These are phyloP conservation scores for Aleadryas rufinucha DNA, from an alignment of 2,113 vertebrate species.

Conservation along the genomic window DNA sequence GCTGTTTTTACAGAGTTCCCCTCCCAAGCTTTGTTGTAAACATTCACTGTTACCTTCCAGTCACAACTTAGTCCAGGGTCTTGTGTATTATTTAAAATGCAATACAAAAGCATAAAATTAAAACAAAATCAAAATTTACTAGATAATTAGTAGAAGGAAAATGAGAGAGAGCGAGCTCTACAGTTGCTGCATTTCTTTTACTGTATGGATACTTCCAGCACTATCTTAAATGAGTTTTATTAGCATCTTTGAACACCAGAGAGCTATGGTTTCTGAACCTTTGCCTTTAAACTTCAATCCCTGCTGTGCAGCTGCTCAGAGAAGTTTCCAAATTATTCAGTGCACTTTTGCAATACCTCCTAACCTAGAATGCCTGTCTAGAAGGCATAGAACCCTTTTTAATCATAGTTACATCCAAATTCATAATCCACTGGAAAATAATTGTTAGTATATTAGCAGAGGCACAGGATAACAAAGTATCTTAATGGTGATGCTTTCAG, in stretches of 20 bases:
- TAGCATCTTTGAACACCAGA: not conserved
- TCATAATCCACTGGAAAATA: not conserved
- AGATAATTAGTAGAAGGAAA: not conserved
- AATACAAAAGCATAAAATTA: not conserved
- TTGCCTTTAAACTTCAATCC: not conserved
- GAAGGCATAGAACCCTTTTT: not conserved
- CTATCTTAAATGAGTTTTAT: not conserved
- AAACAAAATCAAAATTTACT: not conserved
- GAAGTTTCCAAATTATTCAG: not conserved
- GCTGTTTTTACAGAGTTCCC: not conserved
- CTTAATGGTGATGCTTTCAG: not conserved
- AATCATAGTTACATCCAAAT: not conserved
- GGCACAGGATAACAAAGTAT: not conserved
- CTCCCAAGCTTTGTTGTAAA: not conserved
- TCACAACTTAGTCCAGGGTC: not conserved
- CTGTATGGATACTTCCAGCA: not conserved
- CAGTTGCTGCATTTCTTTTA: not conserved
- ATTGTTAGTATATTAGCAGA: not conserved
- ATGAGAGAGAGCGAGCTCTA: rapidly evolving
- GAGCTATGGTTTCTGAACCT: not conserved
- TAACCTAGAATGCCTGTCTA: not conserved
- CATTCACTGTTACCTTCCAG: not conserved
- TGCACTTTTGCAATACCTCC: not conserved
- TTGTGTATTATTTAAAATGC: not conserved
- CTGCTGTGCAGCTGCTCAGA: not conserved